These are phyloP conservation scores for Panagrolaimus sp. DNA, from an alignment of 1,140 invertebrate species.

Conservation along the genomic window DNA sequence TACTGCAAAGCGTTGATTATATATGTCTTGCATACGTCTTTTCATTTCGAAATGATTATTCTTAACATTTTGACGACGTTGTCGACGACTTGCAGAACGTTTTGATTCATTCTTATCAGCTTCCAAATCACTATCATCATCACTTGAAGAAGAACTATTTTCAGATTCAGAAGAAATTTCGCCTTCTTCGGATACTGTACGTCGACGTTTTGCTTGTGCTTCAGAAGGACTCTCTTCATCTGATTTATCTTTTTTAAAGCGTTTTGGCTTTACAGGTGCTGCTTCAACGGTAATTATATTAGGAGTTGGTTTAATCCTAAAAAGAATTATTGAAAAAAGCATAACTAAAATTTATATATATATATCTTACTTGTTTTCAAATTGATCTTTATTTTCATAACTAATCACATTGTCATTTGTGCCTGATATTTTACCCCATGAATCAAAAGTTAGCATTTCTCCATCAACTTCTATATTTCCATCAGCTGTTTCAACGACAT, in stretches of 20 bases:
- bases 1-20: background rate
- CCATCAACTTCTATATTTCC: constrained; percentile 1
- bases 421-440: background rate
- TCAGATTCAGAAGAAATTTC: background rate
- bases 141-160: background rate
- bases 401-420: background rate
- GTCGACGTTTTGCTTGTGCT: background rate
- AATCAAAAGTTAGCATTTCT: background rate
- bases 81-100: background rate
- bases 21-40: background rate
- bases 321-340: background rate
- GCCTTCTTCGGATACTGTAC: constrained; percentile 6
- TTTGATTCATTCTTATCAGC: background rate
- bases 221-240: background rate
- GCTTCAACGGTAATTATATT: background rate
- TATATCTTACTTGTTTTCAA: background rate
- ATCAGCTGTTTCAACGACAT: background rate
- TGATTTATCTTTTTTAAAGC: background rate
- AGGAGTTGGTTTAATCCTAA: background rate
- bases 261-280: background rate
- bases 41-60: background rate
- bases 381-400: background rate
- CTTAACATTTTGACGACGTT: background rate
- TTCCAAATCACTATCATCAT: background rate
- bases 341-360: background rate